Percentiles rank a stretch among this genome's conserved stretches.
phyloP scores from a whole-genome alignment of 2,113 vertebrate species.

The Zosterops japonicus region DNA sequence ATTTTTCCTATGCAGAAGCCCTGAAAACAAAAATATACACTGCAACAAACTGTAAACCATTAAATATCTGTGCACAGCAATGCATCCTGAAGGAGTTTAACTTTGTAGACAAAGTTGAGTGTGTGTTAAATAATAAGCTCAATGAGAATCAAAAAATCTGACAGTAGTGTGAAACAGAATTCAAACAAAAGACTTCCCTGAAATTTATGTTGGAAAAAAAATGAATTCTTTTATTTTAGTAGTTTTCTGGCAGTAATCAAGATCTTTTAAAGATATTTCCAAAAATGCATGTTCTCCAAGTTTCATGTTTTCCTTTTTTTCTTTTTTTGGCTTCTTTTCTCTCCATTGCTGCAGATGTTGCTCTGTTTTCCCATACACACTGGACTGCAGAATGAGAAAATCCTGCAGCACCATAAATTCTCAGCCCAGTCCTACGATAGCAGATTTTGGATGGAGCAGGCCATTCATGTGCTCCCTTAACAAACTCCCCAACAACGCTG shows the following conservation, averaged over 20 bases:
- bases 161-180: neutral
- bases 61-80: neutral
- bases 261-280: neutral
- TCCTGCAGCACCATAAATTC: neutral
- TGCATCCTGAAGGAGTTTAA: neutral
- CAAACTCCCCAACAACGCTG: neutral
- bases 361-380: rapidly evolving
- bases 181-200: neutral
- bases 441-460: neutral
- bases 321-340: neutral
- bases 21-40: neutral
- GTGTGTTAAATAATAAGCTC: neutral
- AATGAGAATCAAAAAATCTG: neutral
- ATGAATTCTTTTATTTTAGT: neutral
- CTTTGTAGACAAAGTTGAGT: neutral
- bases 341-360: neutral
- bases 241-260: neutral
- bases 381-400: neutral
- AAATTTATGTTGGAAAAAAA: neutral
- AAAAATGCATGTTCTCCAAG: neutral
- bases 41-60: neutral
- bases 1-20: neutral
- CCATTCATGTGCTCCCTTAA: neutral
- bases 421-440: neutral
- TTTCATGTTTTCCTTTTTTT: neutral